Evolutionary conservation across 2,888 invertebrate species (phyloP).

Genomic region (Plebejus argus): DNA sequence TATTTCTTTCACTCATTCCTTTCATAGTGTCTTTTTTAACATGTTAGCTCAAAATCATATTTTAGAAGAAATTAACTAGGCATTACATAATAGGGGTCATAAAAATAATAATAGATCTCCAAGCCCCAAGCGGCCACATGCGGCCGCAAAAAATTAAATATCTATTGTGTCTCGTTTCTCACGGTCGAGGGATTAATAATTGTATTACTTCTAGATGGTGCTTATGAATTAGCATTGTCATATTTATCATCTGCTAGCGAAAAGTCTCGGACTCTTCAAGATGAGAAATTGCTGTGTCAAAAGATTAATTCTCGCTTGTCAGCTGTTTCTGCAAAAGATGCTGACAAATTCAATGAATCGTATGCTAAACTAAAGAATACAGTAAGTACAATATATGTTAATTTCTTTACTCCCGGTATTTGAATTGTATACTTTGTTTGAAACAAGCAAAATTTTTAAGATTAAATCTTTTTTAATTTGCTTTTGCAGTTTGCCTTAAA

Average conservation of each 20-base stretch:
- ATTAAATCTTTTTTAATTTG: neutral
- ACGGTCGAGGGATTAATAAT: neutral
- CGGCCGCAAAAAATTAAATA: no score
- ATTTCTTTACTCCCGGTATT: constrained; percentile 42
- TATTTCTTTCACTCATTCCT: neutral
- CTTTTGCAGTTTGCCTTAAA: constrained; percentile 77
- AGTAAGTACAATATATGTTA: constrained; percentile 53
- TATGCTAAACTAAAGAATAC: constrained; percentile 70
- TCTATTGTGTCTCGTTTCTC: no score
- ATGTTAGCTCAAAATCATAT: neutral
- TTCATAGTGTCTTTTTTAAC: neutral
- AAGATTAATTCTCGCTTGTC: constrained; percentile 64
- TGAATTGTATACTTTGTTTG: neutral
- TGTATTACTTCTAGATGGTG: constrained; percentile 57
- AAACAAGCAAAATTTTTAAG: neutral
- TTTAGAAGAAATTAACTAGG: no score
- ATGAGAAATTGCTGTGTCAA: constrained; percentile 69
- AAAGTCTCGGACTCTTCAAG: constrained; percentile 54
- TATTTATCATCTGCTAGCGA: constrained; percentile 67
- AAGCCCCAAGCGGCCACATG: no score
- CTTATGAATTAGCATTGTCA: constrained; percentile 71
- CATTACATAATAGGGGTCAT: no score
- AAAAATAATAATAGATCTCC: neutral
- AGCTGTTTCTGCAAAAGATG: constrained; percentile 59
- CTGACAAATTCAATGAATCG: constrained; percentile 72